These are phyloP conservation scores for Cheilosia impressa DNA, from an alignment of 2,888 invertebrate genomes.

Conservation along the genomic window DNA sequence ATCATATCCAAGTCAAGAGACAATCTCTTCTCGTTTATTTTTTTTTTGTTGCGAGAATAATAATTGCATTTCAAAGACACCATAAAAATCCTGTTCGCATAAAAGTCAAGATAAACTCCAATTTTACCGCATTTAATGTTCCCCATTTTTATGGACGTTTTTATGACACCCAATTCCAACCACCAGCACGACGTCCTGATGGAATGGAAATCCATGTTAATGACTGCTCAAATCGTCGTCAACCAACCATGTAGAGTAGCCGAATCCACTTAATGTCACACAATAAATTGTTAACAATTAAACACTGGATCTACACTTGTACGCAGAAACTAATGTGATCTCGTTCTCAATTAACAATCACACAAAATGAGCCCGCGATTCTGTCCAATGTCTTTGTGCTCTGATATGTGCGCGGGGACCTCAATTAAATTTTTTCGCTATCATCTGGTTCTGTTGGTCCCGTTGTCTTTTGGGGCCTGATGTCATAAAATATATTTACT, in stretches of 20 bases:
- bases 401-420: conserved; percentile 17
- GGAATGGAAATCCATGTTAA: conserved; percentile 72
- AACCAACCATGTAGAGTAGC: conserved; percentile 40
- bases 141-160: conserved; percentile 53
- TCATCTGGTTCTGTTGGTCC: conserved; percentile 47
- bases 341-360: conserved; percentile 57
- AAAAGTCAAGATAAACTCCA: conserved; percentile 72
- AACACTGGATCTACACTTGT: conserved; percentile 39
- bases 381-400: conserved; percentile 6
- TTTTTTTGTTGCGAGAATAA: conserved; percentile 27
- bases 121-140: conserved; percentile 66
- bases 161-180: conserved; percentile 3
- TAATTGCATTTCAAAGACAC: conserved; percentile 70
- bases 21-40: conserved; percentile 34
- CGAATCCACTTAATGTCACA: conserved; percentile 39
- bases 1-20: conserved; percentile 32
- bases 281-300: conserved; percentile 68
- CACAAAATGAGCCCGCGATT: conserved; percentile 42
- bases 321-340: conserved; percentile 39
- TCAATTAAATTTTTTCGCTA: conserved; percentile 72
- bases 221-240: conserved; percentile 65
- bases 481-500: conserved; percentile 72
- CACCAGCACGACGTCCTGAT: not conserved
- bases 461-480: conserved; percentile 27
- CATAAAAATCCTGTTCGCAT: conserved; percentile 68